phyloP scores from a whole-genome alignment of 2,113 vertebrate genomes.

The Centropristis striata region DNA sequence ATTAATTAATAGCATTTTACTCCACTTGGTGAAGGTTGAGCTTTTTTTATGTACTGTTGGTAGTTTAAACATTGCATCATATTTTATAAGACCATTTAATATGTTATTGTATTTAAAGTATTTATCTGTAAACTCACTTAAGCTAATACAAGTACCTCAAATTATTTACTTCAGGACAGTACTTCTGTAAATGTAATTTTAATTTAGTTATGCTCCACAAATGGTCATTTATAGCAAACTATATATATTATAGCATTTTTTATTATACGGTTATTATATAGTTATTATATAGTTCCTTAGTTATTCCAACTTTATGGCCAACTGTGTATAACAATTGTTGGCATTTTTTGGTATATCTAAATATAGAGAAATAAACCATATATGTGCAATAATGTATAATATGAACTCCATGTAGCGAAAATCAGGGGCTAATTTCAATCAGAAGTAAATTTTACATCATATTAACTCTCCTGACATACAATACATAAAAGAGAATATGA shows the following conservation, averaged over 20 bases:
- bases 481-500: background rate
- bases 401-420: background rate
- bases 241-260: background rate
- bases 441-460: background rate
- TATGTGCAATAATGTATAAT: background rate
- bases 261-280: background rate
- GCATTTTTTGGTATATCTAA: background rate
- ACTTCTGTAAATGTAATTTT: background rate
- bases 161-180: background rate
- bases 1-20: background rate
- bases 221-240: background rate
- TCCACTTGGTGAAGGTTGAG: background rate
- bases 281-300: no score
- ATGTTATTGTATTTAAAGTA: background rate
- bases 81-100: background rate
- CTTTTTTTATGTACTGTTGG: background rate
- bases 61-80: background rate
- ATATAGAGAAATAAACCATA: background rate
- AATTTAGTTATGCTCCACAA: background rate
- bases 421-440: background rate
- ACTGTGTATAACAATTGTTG: background rate
- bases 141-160: background rate
- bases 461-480: background rate
- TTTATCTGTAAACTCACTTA: background rate
- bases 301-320: no score